Evolutionary conservation across 2,888 invertebrate species (phyloP).

Genomic region (Timema cristinae): DNA sequence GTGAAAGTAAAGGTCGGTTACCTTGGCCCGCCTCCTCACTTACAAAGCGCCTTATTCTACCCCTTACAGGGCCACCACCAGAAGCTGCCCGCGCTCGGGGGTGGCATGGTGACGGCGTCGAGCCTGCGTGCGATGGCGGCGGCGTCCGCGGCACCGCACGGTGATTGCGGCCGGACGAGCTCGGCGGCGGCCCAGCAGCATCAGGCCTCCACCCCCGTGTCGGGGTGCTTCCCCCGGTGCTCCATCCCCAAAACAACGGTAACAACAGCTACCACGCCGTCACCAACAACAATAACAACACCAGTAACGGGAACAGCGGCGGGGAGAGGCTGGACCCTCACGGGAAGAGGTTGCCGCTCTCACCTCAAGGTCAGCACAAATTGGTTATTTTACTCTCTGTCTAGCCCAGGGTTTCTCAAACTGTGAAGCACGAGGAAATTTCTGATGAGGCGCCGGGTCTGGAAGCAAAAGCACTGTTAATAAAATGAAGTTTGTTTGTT

Average conservation of each 20-base stretch:
- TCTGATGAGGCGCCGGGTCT: no score
- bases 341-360: constrained; percentile 50
- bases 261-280: background rate
- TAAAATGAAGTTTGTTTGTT: no score
- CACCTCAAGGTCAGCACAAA: constrained; percentile 50
- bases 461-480: no score
- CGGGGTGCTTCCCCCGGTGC: constrained; percentile 18
- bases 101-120: no score
- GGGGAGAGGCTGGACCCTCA: constrained; percentile 40
- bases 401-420: no score
- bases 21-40: no score
- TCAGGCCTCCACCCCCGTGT: constrained; percentile 12
- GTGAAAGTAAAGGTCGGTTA: no score
- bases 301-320: constrained; percentile 39
- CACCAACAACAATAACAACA: constrained; percentile 48
- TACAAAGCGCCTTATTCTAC: no score
- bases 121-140: constrained; percentile 22
- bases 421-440: no score
- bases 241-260: background rate
- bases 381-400: no score
- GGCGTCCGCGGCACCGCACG: background rate
- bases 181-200: constrained; percentile 9
- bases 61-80: no score
- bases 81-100: no score
- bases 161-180: background rate